Base-by-base conservation (phyloP, 2,113 vertebrate species). In the Melanerpes aurifrons region DNA sequence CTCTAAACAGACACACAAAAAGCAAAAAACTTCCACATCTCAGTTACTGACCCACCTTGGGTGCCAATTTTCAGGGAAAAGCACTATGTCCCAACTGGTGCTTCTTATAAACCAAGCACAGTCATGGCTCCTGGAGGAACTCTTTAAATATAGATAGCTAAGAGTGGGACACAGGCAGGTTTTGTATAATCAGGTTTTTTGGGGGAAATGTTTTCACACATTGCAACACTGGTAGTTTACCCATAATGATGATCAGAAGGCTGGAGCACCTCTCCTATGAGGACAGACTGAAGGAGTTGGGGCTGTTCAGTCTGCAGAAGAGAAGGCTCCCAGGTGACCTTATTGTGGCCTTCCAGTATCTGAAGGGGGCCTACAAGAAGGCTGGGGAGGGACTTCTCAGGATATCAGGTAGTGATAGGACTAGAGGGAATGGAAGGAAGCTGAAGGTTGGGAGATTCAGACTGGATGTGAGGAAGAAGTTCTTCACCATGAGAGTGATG, bases 141-240 rank as follows among this genome's bases (percentile, higher is more conserved):
- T 69, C 53, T 1, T 28, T 7, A 16, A 22, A 89, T 91, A 8
- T 1, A 58, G 37, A 10, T 32, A 50, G 25, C 50, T 47, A 61
- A 7, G 48, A 70, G 9, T 47, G 61, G 47, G n/a, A 16, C 29
- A n/a, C 0, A 0, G 32, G 37, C 37, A 69, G 28, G 15, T 6
- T 43, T 3, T 37, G 2, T 26, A 24, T 2, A 63, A 56, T 26
- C 20, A 82, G 40, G 7, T 35, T 73, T 25, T 2, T 2, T 7
- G 2, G 19, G 7, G 12, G 1, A 25, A 74, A 53, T 25, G 16
- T 53, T 40, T 78, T 71, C 62, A 37, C 72, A 82, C 19, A 37
- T 2, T 64, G 54, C 18, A 53, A 62, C 64, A 77, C 45, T 61
- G 3, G 0, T 14, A 71, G 43, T 24, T 87, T 56, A 59, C 56